phyloP scores from a whole-genome alignment of 2,888 invertebrate genomes.

The Aphodius sticticus region DNA sequence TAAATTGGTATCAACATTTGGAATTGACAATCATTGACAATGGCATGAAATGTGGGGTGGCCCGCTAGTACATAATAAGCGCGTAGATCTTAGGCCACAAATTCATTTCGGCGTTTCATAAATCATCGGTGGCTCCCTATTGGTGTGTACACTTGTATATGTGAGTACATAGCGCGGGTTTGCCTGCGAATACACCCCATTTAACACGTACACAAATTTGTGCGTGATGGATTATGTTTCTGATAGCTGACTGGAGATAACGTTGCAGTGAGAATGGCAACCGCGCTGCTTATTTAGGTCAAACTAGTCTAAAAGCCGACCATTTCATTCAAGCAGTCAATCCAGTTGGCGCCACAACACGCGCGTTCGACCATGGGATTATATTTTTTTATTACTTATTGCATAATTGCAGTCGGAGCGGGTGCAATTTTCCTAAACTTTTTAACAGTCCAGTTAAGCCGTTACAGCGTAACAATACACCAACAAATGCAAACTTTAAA shows the following conservation, averaged over 20 bases:
- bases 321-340: slow-evolving; percentile 11
- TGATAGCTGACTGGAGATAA: slow-evolving; percentile 31
- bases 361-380: slow-evolving; percentile 14
- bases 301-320: slow-evolving; percentile 7
- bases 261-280: not conserved
- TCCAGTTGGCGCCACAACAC: slow-evolving; percentile 13
- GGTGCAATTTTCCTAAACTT: slow-evolving; percentile 16
- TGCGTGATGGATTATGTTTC: slow-evolving; percentile 38
- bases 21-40: not conserved
- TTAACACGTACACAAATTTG: slow-evolving; percentile 34
- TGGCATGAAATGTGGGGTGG: not conserved
- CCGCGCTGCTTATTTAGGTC: slow-evolving; percentile 21
- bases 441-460: slow-evolving; percentile 14
- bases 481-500: not conserved
- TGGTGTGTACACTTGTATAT: slow-evolving; percentile 18
- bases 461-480: not conserved
- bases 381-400: slow-evolving; percentile 13
- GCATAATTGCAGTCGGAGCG: slow-evolving; percentile 19
- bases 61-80: not conserved
- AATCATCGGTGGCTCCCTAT: slow-evolving; percentile 22
- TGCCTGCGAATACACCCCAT: slow-evolving; percentile 30
- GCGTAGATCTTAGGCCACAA: slow-evolving; percentile 13
- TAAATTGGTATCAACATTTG: not conserved
- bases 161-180: slow-evolving; percentile 19
- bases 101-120: slow-evolving; percentile 28